Evolutionary conservation across 2,888 invertebrate species (phyloP).

Genomic region (Calameuta pallipes): DNA sequence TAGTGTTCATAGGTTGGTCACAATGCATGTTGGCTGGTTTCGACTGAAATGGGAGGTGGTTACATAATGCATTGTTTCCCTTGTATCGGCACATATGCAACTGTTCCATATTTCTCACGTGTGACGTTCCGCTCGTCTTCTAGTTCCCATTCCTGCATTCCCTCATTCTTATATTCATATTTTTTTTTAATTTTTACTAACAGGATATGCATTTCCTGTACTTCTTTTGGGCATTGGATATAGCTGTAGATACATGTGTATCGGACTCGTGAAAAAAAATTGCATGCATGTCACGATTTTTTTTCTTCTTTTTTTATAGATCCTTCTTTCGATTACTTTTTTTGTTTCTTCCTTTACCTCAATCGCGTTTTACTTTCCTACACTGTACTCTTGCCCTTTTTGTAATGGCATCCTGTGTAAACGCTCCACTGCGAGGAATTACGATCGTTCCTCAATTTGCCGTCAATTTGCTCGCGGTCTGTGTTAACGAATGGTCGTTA

Average conservation of each 20-base stretch:
- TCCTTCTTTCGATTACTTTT: background rate
- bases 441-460: background rate
- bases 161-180: slow-evolving; percentile 9
- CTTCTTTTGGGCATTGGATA: background rate
- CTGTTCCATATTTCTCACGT: background rate
- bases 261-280: background rate
- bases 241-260: background rate
- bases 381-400: background rate
- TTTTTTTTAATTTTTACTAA: too few relatives aligned
- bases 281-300: background rate
- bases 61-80: background rate
- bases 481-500: background rate
- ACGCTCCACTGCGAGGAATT: background rate
- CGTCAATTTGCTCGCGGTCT: background rate
- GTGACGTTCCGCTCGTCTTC: background rate
- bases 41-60: background rate
- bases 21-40: background rate
- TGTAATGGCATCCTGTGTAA: background rate
- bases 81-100: background rate
- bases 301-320: background rate
- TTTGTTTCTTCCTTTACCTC: background rate
- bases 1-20: background rate
- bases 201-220: background rate
- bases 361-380: background rate
- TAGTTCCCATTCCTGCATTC: background rate